These are phyloP conservation scores for Leptestheria dahalacensis DNA, from an alignment of 1,140 invertebrate genomes.

Conservation along the genomic window DNA sequence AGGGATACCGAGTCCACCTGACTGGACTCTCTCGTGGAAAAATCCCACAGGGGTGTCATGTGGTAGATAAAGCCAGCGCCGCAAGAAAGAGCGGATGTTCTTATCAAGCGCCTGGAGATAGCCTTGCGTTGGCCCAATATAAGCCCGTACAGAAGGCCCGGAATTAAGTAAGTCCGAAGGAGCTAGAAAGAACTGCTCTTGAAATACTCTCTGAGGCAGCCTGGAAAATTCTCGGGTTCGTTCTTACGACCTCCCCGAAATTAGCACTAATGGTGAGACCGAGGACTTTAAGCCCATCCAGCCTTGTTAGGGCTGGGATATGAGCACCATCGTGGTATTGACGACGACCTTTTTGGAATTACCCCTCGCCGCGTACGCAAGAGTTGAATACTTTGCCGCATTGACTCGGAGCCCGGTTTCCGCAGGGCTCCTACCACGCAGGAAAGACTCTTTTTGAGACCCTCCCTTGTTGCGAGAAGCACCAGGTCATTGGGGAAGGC, in stretches of 20 bases:
- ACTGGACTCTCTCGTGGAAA: slow-evolving; percentile 23
- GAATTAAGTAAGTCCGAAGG: slow-evolving; percentile 20
- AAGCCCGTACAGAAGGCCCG: slow-evolving; percentile 22
- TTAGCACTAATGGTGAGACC: background rate
- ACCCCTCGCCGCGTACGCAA: slow-evolving; percentile 22
- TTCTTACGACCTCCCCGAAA: background rate
- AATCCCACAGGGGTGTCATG: slow-evolving; percentile 23
- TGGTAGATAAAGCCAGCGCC: slow-evolving; percentile 25
- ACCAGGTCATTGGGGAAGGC: slow-evolving; percentile 7
- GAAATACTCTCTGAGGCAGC: slow-evolving; percentile 15
- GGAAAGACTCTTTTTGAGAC: slow-evolving; percentile 23
- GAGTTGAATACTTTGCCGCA: slow-evolving; percentile 23
- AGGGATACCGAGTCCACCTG: slow-evolving; percentile 25
- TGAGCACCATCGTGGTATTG: background rate
- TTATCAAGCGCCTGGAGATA: slow-evolving; percentile 22
- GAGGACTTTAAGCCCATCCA: background rate
- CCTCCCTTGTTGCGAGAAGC: slow-evolving; percentile 1
- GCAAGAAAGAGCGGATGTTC: slow-evolving; percentile 19
- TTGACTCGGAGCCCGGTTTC: slow-evolving; percentile 23
- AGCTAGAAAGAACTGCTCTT: slow-evolving; percentile 22
- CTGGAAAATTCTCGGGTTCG: background rate
- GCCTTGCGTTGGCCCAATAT: slow-evolving; percentile 20
- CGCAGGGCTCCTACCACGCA: background rate
- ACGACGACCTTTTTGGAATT: slow-evolving; percentile 22
- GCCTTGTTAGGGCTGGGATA: background rate